Evolutionary conservation across 35 echinoderm and acorn worm species (phyloP).

Genomic region (Strongylocentrotus purpuratus): DNA sequence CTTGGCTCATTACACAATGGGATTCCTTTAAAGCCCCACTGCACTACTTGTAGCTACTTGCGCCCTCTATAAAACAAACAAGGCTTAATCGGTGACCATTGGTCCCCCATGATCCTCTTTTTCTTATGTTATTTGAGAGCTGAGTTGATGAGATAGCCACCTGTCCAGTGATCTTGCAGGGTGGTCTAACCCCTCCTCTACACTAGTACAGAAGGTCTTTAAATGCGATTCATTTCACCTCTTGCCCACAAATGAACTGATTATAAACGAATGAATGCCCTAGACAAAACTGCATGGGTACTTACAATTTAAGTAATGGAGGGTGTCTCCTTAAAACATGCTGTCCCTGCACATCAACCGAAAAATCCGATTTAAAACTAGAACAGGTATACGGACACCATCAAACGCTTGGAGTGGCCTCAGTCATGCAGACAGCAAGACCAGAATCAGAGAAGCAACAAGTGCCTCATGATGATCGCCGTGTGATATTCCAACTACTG

Average conservation of each 20-base stretch:
- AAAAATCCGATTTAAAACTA: neutral
- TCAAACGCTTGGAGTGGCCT: neutral
- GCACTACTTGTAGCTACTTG: too few species aligned
- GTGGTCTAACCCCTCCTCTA: too few species aligned
- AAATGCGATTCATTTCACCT: neutral
- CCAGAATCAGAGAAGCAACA: neutral
- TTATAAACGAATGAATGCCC: neutral
- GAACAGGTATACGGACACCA: neutral
- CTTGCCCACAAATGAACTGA: neutral
- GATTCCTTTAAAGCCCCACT: too few species aligned
- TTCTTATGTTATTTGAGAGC: too few species aligned
- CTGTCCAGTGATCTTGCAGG: too few species aligned
- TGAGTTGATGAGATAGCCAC: too few species aligned
- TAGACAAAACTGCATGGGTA: neutral
- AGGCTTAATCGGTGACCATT: too few species aligned
- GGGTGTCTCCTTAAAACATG: neutral
- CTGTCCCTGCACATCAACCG: neutral
- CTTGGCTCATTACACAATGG: too few species aligned
- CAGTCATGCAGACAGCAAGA: neutral
- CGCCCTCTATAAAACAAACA: too few species aligned
- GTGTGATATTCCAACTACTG: neutral
- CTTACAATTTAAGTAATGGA: neutral
- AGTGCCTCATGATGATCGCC: neutral
- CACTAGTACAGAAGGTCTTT: too few species aligned
- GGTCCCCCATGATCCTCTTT: too few species aligned